These are phyloP conservation scores for Dione vanillae DNA, from an alignment of 2,888 invertebrate genomes.

Conservation along the genomic window DNA sequence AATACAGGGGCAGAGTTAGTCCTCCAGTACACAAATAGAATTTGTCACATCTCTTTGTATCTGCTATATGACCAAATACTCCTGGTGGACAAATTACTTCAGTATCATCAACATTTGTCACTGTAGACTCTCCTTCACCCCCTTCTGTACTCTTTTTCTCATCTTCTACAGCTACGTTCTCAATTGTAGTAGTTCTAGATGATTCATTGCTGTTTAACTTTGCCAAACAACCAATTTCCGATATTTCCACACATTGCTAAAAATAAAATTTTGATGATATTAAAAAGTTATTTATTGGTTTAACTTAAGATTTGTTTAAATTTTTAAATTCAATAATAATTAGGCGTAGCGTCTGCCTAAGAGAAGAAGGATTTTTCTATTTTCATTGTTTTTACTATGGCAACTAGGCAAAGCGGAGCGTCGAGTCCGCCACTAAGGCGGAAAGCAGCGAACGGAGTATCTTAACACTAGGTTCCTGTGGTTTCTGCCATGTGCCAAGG, in stretches of 20 bases:
- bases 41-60: constrained; percentile 56
- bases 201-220: not conserved
- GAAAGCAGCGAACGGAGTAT: too few species aligned
- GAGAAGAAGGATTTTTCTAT: too few species aligned
- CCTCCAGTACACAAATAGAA: constrained; percentile 60
- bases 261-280: too few species aligned
- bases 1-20: constrained; percentile 50
- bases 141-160: not conserved
- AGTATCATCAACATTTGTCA: not conserved
- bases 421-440: too few species aligned
- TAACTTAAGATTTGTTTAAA: too few species aligned
- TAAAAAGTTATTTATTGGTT: too few species aligned
- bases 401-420: too few species aligned
- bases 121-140: not conserved
- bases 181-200: not conserved
- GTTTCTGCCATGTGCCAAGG: too few species aligned
- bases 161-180: not conserved
- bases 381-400: too few species aligned
- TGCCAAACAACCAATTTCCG: constrained; percentile 17
- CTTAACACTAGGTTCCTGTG: too few species aligned
- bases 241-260: constrained; percentile 17
- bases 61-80: constrained; percentile 54
- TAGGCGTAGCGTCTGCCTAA: too few species aligned
- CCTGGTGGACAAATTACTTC: constrained; percentile 15
- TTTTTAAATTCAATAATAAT: not conserved